Evolutionary conservation across 2,797 vertebrate species (phyloP).

Genomic region (Spizella passerina): DNA sequence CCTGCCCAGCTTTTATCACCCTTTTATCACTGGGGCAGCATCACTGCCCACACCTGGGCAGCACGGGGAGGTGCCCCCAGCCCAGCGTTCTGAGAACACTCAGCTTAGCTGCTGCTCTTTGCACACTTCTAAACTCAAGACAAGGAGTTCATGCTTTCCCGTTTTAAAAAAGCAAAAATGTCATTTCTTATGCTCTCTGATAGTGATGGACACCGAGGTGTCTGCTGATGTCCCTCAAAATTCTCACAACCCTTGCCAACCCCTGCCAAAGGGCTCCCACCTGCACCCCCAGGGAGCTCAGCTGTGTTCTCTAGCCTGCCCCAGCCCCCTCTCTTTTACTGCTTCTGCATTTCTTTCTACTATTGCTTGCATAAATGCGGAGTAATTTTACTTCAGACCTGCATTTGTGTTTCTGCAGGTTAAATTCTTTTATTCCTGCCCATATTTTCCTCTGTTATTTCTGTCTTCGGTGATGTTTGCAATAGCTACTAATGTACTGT

Average conservation of each 20-base stretch:
- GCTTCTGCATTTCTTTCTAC: neutral
- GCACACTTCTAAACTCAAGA: neutral
- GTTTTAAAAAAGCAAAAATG: neutral
- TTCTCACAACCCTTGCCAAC: neutral
- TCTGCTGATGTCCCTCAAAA: neutral
- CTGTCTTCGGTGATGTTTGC: constrained; percentile 50
- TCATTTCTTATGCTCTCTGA: rapidly evolving
- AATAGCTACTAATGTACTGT: constrained; percentile 69
- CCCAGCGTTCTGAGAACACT: rapidly evolving
- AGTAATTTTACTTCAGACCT: neutral
- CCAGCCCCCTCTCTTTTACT: neutral
- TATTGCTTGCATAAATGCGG: neutral
- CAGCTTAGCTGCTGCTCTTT: neutral
- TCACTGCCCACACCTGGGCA: neutral
- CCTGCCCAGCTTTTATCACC: no score
- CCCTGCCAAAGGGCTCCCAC: neutral
- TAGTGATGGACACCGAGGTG: rapidly evolving
- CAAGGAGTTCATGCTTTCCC: neutral
- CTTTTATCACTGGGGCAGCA: neutral
- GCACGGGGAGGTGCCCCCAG: neutral
- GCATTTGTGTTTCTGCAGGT: neutral
- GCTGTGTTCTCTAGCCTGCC: no score
- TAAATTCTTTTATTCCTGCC: constrained; percentile 2
- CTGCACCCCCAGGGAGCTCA: no score
- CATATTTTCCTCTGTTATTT: constrained; percentile 40